Conservation (phyloP, 2,888 invertebrate genomes). For the Ophraella communa region DNA sequence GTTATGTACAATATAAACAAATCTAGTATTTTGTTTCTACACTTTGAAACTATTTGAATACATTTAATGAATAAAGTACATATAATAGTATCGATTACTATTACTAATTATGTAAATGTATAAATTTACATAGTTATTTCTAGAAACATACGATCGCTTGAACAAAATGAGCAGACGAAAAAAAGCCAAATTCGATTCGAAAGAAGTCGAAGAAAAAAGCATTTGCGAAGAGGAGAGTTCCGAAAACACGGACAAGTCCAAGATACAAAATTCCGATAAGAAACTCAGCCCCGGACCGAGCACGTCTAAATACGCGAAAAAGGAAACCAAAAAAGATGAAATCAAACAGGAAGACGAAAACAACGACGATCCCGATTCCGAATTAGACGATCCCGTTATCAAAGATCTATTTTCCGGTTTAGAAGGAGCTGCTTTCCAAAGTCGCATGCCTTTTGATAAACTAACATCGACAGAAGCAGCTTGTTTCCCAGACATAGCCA, state of each 20-base stretch:
- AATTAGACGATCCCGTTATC: slow-evolving; percentile 70
- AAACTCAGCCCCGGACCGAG: slow-evolving; percentile 60
- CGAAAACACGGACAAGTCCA: slow-evolving; percentile 69
- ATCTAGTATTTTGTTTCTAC: background rate
- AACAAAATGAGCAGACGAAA: slow-evolving; percentile 56
- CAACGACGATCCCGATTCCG: slow-evolving; percentile 69
- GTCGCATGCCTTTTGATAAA: slow-evolving; percentile 91
- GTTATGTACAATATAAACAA: slow-evolving; percentile 7
- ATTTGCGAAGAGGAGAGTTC: slow-evolving; percentile 66
- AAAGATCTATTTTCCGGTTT: slow-evolving; percentile 64
- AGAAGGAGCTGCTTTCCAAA: slow-evolving; percentile 94
- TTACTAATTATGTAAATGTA: background rate
- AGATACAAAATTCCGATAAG: slow-evolving; percentile 61
- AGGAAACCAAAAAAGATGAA: slow-evolving; percentile 58
- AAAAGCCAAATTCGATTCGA: slow-evolving; percentile 66
- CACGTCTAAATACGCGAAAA: slow-evolving; percentile 60
- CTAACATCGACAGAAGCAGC: slow-evolving; percentile 93
- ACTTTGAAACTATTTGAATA: background rate
- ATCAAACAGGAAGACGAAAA: slow-evolving; percentile 62
- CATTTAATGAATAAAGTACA: no score
- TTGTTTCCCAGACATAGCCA: slow-evolving; percentile 90
- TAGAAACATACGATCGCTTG: slow-evolving; percentile 1
- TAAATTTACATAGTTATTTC: background rate
- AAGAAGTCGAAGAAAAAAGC: slow-evolving; percentile 73
- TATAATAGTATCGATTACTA: background rate